These are phyloP conservation scores for Tipula vernalis DNA, from an alignment of 2,888 invertebrate genomes.

Conservation along the genomic window DNA sequence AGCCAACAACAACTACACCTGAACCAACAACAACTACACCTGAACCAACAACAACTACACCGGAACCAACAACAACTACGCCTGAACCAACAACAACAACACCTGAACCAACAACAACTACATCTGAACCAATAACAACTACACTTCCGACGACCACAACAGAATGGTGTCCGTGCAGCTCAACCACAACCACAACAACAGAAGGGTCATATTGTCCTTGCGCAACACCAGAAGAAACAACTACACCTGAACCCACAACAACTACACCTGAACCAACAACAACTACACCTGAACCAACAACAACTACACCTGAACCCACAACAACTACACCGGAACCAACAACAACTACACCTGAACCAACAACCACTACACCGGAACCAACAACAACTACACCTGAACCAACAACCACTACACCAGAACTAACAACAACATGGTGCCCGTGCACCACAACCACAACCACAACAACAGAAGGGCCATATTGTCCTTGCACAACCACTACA, in stretches of 20 bases:
- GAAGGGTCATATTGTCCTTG: too few species aligned
- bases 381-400: slow-evolving; percentile 7
- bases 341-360: slow-evolving; percentile 10
- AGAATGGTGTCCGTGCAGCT: too few species aligned
- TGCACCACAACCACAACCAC: not conserved
- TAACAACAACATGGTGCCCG: not conserved
- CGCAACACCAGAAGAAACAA: too few species aligned
- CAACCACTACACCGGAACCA: slow-evolving; percentile 11
- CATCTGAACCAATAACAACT: not conserved
- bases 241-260: not conserved
- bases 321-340: not conserved
- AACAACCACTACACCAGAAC: not conserved
- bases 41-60: not conserved
- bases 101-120: slow-evolving; percentile 13
- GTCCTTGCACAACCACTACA: too few species aligned
- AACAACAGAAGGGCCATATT: not conserved
- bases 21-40: slow-evolving; percentile 11
- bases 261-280: not conserved
- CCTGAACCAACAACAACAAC: not conserved
- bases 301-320: not conserved
- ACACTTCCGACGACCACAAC: not conserved
- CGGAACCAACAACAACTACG: not conserved
- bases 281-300: slow-evolving; percentile 8
- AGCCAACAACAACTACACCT: slow-evolving; percentile 11
- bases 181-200: too few species aligned